Base-by-base conservation (phyloP, 2,797 vertebrate species). In the Rhinatrema bivittatum region DNA sequence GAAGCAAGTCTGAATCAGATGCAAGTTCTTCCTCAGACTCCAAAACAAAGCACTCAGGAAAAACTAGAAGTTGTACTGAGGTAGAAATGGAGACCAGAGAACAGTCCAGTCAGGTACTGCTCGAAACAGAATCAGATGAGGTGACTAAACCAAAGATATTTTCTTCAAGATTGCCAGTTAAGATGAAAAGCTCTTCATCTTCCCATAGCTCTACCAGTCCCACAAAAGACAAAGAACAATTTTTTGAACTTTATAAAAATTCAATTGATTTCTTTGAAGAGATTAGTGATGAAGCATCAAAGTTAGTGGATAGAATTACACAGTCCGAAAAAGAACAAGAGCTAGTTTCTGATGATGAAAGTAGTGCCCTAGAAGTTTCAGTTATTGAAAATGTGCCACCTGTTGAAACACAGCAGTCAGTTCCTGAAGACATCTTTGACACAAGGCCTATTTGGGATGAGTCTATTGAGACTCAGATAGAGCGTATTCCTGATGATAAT, bases 391-490 rank as follows among this genome's bases (percentile, higher is more conserved):
- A 81, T 72, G 83, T 93, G 79, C 80, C 85, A 58, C 86, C 90
- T 54, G 78, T 78, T 81, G 88, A 91, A 75, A 82, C 82, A 74
- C 90, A 93, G 72, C 88, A 88, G 73, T 81, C 86, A 81, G 77
- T 89, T 73, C 87, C 90, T 50, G 93, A 93, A 90, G 93, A 91
- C 82, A 72, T 93, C 86, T 93, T 93, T 93, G 90, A 93, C 74
- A 90, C 89, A 88, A 93, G 89, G 84, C 93, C 93, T 69, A 85
- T 91, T 81, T 96, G 92, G 93, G 92, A 97, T 70, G 88, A 96
- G 77, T 91, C 94, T 74, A 82, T 95, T 89, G 94, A 98, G 89
- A 98, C 93, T 87, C 94, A 95, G 89, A 97, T 97, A 90, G 92
- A 97, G 82, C 90, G 91, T 88, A 94, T 97, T 79, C 93, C 91